phyloP scores from a whole-genome alignment of 2,797 vertebrate genomes.

The Tenualosa thibaudeaui region DNA sequence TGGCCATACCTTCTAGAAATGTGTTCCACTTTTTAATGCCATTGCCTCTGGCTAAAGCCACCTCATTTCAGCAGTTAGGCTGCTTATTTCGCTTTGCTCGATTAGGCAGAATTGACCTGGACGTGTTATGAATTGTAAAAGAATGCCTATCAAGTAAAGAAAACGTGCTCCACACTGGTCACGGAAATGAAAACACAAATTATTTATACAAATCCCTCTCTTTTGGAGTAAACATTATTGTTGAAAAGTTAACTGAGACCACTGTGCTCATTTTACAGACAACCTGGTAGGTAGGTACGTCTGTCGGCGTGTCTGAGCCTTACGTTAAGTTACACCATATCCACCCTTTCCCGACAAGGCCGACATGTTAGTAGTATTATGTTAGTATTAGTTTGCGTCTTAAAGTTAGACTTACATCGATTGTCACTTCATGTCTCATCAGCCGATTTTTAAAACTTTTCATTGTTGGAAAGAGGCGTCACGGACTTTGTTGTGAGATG shows the following conservation, averaged over 20 bases:
- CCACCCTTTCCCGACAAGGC: not conserved
- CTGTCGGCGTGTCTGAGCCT: not conserved
- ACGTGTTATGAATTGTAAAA: not conserved
- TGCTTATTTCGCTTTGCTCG: not conserved
- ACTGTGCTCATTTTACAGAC: not conserved
- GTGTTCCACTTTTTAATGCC: not conserved
- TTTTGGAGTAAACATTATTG: not conserved
- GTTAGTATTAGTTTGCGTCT: not conserved
- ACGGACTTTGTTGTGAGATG: not conserved
- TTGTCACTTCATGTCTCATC: constrained; percentile 47
- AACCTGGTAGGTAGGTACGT: not conserved
- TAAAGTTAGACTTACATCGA: constrained; percentile 13
- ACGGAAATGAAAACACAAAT: not conserved
- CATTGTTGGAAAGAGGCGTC: constrained; percentile 35
- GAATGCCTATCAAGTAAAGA: not conserved
- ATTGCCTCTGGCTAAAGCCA: not conserved
- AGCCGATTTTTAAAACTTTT: constrained; percentile 55
- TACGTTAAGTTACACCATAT: not conserved
- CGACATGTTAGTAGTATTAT: not conserved
- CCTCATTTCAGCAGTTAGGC: not conserved
- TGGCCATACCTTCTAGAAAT: not conserved
- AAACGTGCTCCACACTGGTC: not conserved
- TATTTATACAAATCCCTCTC: not conserved
- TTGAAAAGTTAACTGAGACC: not conserved
- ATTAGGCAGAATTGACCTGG: not conserved